A percentile compares a stretch with the other conserved stretches of the same genome.
Conservation (phyloP, 2,888 invertebrate genomes). For the Drosophila tripunctata region DNA sequence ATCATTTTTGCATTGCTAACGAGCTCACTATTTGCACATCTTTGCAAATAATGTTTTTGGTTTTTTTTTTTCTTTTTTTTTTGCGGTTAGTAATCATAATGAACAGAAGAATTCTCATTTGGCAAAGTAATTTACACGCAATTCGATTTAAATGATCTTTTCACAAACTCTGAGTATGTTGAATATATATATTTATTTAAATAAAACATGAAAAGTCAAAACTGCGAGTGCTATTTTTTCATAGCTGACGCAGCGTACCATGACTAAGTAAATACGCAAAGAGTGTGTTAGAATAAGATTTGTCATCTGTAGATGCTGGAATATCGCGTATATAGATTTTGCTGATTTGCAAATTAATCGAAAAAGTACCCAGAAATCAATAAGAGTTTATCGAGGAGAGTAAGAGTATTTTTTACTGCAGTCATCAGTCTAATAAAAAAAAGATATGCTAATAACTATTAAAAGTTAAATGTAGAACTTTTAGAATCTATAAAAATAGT, state of each 20-base stretch:
- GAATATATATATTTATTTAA: slow-evolving; percentile 7
- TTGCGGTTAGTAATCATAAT: slow-evolving; percentile 22
- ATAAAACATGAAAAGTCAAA: slow-evolving; percentile 16
- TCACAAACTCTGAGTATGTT: slow-evolving; percentile 14
- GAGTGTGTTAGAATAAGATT: slow-evolving; percentile 10
- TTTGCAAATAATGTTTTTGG: slow-evolving; percentile 15
- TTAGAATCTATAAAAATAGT: background rate
- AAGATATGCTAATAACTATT: background rate
- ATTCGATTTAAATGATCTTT: slow-evolving; percentile 38
- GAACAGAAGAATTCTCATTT: slow-evolving; percentile 36
- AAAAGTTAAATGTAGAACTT: background rate
- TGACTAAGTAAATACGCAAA: slow-evolving; percentile 25
- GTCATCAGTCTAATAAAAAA: background rate
- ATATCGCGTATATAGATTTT: background rate
- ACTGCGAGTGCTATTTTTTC: slow-evolving; percentile 17
- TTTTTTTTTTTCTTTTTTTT: background rate
- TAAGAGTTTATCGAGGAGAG: too few relatives aligned
- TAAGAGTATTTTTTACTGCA: too few relatives aligned
- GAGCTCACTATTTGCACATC: slow-evolving; percentile 40
- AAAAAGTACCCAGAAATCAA: background rate
- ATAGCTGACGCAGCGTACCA: slow-evolving; percentile 25
- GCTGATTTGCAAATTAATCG: slow-evolving; percentile 1
- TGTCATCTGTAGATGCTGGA: slow-evolving; percentile 17
- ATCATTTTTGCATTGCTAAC: slow-evolving; percentile 44
- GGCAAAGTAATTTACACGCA: slow-evolving; percentile 50